Base-by-base conservation (phyloP, 2,797 vertebrate genomes). In the Labroides dimidiatus region DNA sequence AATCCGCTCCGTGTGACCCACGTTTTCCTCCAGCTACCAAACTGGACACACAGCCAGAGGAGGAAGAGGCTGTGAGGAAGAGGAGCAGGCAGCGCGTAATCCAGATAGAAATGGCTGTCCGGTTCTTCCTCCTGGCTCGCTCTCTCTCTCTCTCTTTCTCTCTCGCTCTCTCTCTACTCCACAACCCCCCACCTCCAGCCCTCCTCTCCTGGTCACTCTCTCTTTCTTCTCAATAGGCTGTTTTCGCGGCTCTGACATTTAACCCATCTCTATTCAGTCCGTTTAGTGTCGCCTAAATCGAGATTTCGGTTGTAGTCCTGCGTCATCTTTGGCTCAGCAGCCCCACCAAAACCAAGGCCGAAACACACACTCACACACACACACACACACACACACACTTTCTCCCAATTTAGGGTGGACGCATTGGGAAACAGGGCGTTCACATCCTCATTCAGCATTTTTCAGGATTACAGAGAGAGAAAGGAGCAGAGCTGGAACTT, bases 101-200 rank as follows among this genome's bases (percentile, higher is more conserved):
- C 80, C 84, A 64, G 78, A 61, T 77, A 81, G 64, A 77, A 92
- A 92, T 93, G 92, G 91, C 87, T 89, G 85, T 84, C 75, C 84
- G 37, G 16, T 19, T 77, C 70, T 72, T 78, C 58, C 56, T 78
- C 61, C 76, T 52, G 48, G 48, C 48, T 81, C n/a, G 56, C 50
- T 66, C 62, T 61, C 49, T 23, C 64, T 13, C 67, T 47, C 49
- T 48, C 56, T 36, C 60, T 42, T 54, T 62, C 65, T 19, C 51
- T 6, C 47, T 24, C 67, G 19, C 48, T 48, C 56, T 36, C 60
- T 39, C 58, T 62, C 65, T 72, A 75, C 70, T 52, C 70, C 11
- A 10, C 83, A 78, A 57, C 72, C 81, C 86, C 80, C 72, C 81
- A 85, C 78, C 82, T 71, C 61, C 68, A 61, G 60, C 79, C 59